A percentile compares a stretch with the other conserved stretches of the same genome.
Evolutionary conservation across 1,140 invertebrate species (phyloP).

Genomic region (Drosophila pruinosa): DNA sequence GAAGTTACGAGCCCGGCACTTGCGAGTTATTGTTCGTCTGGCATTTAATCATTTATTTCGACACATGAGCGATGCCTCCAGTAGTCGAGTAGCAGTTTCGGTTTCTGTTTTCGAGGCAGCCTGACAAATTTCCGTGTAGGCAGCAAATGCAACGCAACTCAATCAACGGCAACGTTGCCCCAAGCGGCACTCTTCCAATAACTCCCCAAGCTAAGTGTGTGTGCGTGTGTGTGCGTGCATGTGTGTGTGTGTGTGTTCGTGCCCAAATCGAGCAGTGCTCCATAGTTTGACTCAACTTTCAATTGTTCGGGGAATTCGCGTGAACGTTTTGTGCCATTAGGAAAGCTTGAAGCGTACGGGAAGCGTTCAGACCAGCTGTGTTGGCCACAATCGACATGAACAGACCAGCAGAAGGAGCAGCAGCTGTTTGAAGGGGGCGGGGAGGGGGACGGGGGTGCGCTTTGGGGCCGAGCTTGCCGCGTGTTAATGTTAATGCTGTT

Average conservation of each 20-base stretch:
- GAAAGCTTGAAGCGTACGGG: constrained; percentile 16
- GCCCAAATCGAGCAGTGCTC: neutral
- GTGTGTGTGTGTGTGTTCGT: constrained; percentile 1
- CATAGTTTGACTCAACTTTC: constrained; percentile 55
- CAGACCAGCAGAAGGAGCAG: neutral
- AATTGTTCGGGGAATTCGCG: constrained; percentile 71
- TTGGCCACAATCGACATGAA: constrained; percentile 5
- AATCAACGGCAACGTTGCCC: constrained; percentile 34
- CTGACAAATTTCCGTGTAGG: neutral
- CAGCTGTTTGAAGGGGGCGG: too few relatives aligned
- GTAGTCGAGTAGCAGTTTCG: neutral
- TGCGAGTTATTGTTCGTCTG: constrained; percentile 60
- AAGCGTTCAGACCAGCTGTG: constrained; percentile 13
- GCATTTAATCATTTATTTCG: constrained; percentile 50
- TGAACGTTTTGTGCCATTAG: constrained; percentile 70
- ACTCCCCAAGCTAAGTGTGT: neutral
- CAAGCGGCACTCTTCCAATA: constrained; percentile 17
- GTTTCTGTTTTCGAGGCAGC: too few relatives aligned
- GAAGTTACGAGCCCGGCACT: constrained; percentile 38
- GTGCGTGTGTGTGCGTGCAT: neutral
- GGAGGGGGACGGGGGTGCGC: neutral
- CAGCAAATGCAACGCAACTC: constrained; percentile 44
- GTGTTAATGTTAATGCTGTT: constrained; percentile 71
- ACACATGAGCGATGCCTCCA: constrained; percentile 19
- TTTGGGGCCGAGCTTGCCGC: constrained; percentile 23